Conservation (phyloP, 1,140 invertebrate genomes). For the Agraylea sexmaculata region DNA sequence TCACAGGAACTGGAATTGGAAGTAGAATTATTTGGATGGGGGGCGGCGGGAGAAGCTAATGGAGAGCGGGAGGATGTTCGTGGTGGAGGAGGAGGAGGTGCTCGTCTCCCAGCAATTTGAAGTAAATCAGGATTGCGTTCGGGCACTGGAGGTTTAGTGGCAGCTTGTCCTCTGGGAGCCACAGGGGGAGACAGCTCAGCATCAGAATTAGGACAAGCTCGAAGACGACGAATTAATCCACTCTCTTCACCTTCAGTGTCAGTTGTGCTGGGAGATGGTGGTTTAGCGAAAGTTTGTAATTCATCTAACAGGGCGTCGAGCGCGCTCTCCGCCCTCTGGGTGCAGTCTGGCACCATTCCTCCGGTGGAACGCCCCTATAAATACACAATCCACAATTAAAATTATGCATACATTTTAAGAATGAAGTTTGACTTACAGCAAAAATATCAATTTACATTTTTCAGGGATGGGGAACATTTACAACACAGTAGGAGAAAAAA, state of each 20-base stretch:
- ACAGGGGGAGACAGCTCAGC: constrained; percentile 56
- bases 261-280: constrained; percentile 39
- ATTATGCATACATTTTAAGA: too few relatives aligned
- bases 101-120: constrained; percentile 52
- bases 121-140: constrained; percentile 62
- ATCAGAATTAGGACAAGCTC: constrained; percentile 55
- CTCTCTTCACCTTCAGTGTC: constrained; percentile 59
- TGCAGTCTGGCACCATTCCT: constrained; percentile 50
- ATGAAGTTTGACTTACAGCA: neutral
- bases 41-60: constrained; percentile 54
- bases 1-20: constrained; percentile 59
- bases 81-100: constrained; percentile 77
- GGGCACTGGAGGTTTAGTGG: constrained; percentile 60
- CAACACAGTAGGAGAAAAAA: too few relatives aligned
- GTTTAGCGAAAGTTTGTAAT: constrained; percentile 71
- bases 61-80: constrained; percentile 71
- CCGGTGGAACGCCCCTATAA: constrained; percentile 23
- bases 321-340: constrained; percentile 76
- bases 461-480: constrained; percentile 22
- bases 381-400: neutral
- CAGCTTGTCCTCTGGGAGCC: constrained; percentile 38
- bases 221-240: constrained; percentile 66
- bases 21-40: constrained; percentile 31
- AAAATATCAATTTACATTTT: constrained; percentile 4
- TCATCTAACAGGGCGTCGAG: constrained; percentile 92